phyloP scores from a whole-genome alignment of 2,888 invertebrate genomes.

The Carcina quercana region DNA sequence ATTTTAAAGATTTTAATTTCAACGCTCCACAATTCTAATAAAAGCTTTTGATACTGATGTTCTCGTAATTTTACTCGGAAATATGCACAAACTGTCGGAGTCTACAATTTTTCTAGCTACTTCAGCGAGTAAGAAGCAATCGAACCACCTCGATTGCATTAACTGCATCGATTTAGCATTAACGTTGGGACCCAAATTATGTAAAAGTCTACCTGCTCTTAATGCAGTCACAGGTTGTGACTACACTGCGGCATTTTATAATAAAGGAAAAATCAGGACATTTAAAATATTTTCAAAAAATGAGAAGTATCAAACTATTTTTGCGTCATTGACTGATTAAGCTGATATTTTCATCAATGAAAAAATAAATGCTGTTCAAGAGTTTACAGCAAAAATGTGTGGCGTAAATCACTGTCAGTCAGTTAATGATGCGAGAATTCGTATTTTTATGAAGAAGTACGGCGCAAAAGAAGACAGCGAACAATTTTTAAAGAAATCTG shows the following conservation, averaged over 20 bases:
- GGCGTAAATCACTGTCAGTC: conserved; percentile 23
- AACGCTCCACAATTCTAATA: too few relatives aligned
- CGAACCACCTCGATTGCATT: not conserved
- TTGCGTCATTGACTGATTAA: not conserved
- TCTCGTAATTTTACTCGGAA: too few relatives aligned
- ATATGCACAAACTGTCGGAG: too few relatives aligned
- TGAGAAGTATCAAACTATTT: conserved; percentile 20
- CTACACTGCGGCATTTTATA: conserved; percentile 12
- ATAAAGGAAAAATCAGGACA: conserved; percentile 21
- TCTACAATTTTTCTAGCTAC: too few relatives aligned
- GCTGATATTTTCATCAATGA: not conserved
- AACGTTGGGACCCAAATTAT: not conserved
- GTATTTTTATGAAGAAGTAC: conserved; percentile 27
- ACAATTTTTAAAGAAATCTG: conserved; percentile 20
- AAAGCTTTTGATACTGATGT: too few relatives aligned
- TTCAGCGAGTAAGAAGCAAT: too few relatives aligned
- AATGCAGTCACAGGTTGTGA: conserved; percentile 9
- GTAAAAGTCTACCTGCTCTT: conserved; percentile 4
- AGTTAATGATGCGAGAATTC: conserved; percentile 28
- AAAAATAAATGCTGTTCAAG: not conserved
- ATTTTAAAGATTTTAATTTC: too few relatives aligned
- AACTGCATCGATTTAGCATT: not conserved
- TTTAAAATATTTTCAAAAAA: conserved; percentile 25
- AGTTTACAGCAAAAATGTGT: conserved; percentile 25
- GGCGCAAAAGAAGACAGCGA: conserved; percentile 23